A percentile compares a stretch with the other conserved stretches of the same genome.
Conservation (phyloP, 2,888 invertebrate genomes). For the Stratiomys singularior region DNA sequence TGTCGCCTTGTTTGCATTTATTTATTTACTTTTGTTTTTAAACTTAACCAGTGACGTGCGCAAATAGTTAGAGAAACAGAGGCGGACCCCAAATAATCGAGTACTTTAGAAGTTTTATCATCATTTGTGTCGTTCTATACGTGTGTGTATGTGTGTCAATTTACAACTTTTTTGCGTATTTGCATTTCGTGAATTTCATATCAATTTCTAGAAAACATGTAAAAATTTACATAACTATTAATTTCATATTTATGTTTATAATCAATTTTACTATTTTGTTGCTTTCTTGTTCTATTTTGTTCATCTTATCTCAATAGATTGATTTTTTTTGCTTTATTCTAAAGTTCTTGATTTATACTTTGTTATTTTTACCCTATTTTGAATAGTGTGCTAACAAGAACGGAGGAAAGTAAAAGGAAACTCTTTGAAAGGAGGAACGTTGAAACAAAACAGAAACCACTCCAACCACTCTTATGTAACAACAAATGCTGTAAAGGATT, state of each 20-base stretch:
- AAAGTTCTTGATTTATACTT: neutral
- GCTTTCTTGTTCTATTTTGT: neutral
- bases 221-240: constrained; percentile 46
- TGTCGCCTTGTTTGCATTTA: too few relatives aligned
- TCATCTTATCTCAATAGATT: constrained; percentile 10
- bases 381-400: too few relatives aligned
- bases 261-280: constrained; percentile 20
- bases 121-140: neutral
- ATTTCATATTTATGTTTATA: constrained; percentile 32
- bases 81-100: too few relatives aligned
- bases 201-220: constrained; percentile 50
- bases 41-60: too few relatives aligned
- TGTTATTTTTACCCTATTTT: too few relatives aligned
- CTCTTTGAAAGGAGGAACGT: too few relatives aligned
- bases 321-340: constrained; percentile 10
- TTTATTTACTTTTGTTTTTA: neutral
- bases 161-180: neutral
- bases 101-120: too few relatives aligned
- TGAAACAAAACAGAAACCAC: too few relatives aligned
- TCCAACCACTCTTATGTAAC: too few relatives aligned
- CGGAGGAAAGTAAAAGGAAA: too few relatives aligned
- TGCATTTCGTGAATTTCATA: constrained; percentile 20
- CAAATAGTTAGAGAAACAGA: too few relatives aligned
- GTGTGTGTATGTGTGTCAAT: neutral
- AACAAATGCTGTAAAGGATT: too few relatives aligned